These are phyloP conservation scores for Lepus townsendii DNA, from an alignment of 2,797 vertebrate genomes.

Conservation along the genomic window DNA sequence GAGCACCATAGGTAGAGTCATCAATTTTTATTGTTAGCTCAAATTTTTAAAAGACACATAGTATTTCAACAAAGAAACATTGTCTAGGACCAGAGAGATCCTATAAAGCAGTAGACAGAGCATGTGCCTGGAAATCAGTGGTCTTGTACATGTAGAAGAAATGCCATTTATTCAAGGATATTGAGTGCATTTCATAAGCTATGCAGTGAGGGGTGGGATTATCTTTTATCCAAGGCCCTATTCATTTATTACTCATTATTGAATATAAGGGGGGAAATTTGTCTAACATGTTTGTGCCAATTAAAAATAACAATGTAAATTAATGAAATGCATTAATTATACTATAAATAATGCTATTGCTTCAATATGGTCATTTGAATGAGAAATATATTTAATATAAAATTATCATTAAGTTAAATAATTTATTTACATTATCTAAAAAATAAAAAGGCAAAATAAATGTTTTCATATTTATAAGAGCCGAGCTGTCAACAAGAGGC, in stretches of 20 bases:
- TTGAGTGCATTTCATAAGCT: not conserved
- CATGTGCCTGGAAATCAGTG: not conserved
- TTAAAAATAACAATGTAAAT: not conserved
- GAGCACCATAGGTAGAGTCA: not conserved
- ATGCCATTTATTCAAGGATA: not conserved
- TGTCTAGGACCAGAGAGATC: not conserved
- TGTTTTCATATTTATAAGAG: not conserved
- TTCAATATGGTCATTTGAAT: not conserved
- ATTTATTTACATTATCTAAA: not conserved
- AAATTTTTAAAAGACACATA: not conserved
- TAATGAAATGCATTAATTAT: not conserved
- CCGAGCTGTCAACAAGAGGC: not conserved
- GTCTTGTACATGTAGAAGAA: not conserved
- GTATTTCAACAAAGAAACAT: not conserved
- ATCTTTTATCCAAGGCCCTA: not conserved
- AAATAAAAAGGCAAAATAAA: not conserved
- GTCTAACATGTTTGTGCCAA: not conserved
- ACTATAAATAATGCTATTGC: not conserved
- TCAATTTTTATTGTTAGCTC: not conserved
- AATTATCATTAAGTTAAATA: not conserved
- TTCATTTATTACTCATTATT: not conserved
- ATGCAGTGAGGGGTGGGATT: not conserved
- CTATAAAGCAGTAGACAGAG: not conserved
- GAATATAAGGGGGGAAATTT: not conserved
- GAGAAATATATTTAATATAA: not conserved